Conservation (phyloP, 2,888 invertebrate species). For the Tachina fera region DNA sequence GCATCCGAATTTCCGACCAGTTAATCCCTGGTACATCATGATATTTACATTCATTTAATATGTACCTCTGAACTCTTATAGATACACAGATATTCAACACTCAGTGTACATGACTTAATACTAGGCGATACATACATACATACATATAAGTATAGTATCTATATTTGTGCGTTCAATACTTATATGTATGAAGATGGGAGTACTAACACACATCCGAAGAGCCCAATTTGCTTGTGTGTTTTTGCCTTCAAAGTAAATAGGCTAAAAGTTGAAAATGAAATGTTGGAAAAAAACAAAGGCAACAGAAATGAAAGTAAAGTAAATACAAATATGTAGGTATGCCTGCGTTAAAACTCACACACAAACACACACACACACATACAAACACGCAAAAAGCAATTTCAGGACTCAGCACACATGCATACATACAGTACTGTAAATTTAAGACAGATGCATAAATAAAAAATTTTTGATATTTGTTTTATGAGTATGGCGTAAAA, state of each 20-base stretch:
- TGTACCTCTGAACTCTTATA: conserved; percentile 42
- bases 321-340: conserved; percentile 37
- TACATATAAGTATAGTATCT: background rate
- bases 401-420: background rate
- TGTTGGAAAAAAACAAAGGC: conserved; percentile 10
- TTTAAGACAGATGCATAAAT: conserved; percentile 35
- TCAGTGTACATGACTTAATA: background rate
- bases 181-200: background rate
- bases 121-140: background rate
- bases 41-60: conserved; percentile 48
- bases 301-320: conserved; percentile 49
- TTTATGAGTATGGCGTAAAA: conserved; percentile 54
- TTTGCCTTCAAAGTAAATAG: conserved; percentile 63
- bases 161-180: background rate
- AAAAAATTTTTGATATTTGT: conserved; percentile 61
- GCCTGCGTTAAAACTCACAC: background rate
- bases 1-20: conserved; percentile 32
- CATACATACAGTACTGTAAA: conserved; percentile 21
- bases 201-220: conserved; percentile 16
- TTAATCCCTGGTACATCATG: conserved; percentile 58
- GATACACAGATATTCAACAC: conserved; percentile 19
- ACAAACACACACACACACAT: background rate
- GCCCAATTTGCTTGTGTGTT: conserved; percentile 40
- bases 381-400: background rate
- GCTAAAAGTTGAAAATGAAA: conserved; percentile 58